Percentiles rank a stretch among this genome's conserved stretches.
phyloP scores from a whole-genome alignment of 2,888 invertebrate genomes.

The Pedicia rivosa region DNA sequence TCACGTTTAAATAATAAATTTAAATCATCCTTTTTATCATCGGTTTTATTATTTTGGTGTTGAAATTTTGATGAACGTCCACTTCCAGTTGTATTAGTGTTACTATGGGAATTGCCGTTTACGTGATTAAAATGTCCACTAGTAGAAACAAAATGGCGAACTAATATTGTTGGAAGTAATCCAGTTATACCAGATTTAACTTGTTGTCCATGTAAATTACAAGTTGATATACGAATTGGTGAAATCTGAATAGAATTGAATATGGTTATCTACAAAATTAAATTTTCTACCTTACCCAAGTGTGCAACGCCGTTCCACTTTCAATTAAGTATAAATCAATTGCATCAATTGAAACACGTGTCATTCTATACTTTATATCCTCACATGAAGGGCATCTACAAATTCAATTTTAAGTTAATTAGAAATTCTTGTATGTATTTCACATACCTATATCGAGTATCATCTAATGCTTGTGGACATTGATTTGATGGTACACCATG shows the following conservation, averaged over 20 bases:
- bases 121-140: conserved; percentile 29
- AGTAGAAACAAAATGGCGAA: conserved; percentile 49
- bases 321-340: conserved; percentile 86
- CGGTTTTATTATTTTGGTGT: conserved; percentile 15
- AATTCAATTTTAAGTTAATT: conserved; percentile 20
- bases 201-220: conserved; percentile 88
- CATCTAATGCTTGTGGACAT: conserved; percentile 51
- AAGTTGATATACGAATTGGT: conserved; percentile 74
- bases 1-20: conserved; percentile 11
- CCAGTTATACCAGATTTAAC: conserved; percentile 81
- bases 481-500: conserved; percentile 55
- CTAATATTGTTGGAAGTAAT: conserved; percentile 56
- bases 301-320: conserved; percentile 67
- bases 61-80: conserved; percentile 25
- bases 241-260: conserved; percentile 45
- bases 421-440: conserved; percentile 7
- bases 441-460: conserved; percentile 52
- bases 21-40: conserved; percentile 17
- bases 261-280: neutral
- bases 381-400: conserved; percentile 62
- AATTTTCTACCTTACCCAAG: conserved; percentile 60
- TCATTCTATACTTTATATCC: conserved; percentile 87
- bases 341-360: conserved; percentile 73
- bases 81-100: conserved; percentile 45
- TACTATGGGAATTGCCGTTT: conserved; percentile 35